These are phyloP conservation scores for Carassius carassius DNA, from an alignment of 2,113 vertebrate genomes.

Conservation along the genomic window DNA sequence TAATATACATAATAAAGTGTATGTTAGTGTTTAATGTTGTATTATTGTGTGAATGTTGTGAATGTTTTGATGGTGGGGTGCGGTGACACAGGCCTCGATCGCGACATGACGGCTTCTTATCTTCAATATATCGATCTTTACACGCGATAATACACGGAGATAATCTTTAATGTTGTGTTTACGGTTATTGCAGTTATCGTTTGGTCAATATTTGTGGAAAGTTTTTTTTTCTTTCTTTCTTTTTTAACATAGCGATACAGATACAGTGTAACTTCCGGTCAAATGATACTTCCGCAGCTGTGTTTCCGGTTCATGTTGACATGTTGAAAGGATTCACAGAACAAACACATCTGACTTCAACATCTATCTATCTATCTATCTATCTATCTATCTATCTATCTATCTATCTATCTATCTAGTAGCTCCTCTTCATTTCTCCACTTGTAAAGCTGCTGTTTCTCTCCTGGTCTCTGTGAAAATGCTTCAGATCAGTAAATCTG, in stretches of 20 bases:
- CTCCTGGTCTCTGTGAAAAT: not conserved
- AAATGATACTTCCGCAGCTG: conserved; percentile 54
- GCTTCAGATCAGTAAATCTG: not conserved
- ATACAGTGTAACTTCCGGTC: conserved; percentile 49
- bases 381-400: not conserved
- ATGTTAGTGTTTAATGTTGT: not conserved
- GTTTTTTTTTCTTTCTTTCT: not conserved
- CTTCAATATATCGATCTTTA: not conserved
- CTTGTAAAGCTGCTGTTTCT: not conserved
- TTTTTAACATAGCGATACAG: conserved; percentile 6
- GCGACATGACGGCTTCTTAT: not conserved
- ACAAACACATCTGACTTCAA: not conserved
- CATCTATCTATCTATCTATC: not conserved
- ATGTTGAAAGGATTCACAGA: not conserved
- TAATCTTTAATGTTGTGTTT: not conserved
- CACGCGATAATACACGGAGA: not conserved
- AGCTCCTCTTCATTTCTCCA: not conserved
- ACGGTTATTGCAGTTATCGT: not conserved
- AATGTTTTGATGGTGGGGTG: conserved; percentile 28
- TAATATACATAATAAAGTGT: fast-evolving
- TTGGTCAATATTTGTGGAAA: not conserved
- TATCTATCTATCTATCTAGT: not conserved
- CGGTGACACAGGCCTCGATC: conserved; percentile 31
- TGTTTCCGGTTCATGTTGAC: conserved; percentile 49
- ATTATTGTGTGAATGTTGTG: not conserved